phyloP scores from a whole-genome alignment of 1,140 invertebrate species.

The Mylabris phalerata region DNA sequence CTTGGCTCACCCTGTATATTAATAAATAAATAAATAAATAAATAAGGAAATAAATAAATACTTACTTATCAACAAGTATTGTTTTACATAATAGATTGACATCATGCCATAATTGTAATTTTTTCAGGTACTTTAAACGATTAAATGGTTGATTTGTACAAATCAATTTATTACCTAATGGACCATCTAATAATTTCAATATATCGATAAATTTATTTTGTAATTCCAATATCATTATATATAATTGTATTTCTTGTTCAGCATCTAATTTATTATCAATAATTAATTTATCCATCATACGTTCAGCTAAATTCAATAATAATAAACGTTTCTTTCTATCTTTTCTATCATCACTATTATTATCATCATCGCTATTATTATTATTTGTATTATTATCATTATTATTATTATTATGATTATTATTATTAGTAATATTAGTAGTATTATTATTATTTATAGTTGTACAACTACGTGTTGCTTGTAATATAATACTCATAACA shows the following conservation, averaged over 20 bases:
- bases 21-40: neutral
- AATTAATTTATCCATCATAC: slow-evolving; percentile 81
- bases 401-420: slow-evolving; percentile 2
- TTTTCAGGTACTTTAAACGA: slow-evolving; percentile 65
- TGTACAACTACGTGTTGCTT: slow-evolving; percentile 50
- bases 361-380: slow-evolving; percentile 30
- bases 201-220: slow-evolving; percentile 72
- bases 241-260: slow-evolving; percentile 87
- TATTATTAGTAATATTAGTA: slow-evolving; percentile 39
- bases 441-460: no score
- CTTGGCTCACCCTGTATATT: no score
- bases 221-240: slow-evolving; percentile 83
- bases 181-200: slow-evolving; percentile 74
- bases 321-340: slow-evolving; percentile 54
- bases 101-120: slow-evolving; percentile 64
- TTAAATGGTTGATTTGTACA: slow-evolving; percentile 56
- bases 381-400: no score
- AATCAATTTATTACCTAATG: slow-evolving; percentile 57
- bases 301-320: slow-evolving; percentile 75
- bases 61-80: slow-evolving; percentile 61
- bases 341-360: slow-evolving; percentile 34
- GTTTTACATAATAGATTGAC: slow-evolving; percentile 63
- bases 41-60: slow-evolving; percentile 15
- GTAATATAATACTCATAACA: slow-evolving; percentile 92
- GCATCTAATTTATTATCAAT: slow-evolving; percentile 85